Conservation (phyloP, 1,140 invertebrate genomes). For the Halictus rubicundus region DNA sequence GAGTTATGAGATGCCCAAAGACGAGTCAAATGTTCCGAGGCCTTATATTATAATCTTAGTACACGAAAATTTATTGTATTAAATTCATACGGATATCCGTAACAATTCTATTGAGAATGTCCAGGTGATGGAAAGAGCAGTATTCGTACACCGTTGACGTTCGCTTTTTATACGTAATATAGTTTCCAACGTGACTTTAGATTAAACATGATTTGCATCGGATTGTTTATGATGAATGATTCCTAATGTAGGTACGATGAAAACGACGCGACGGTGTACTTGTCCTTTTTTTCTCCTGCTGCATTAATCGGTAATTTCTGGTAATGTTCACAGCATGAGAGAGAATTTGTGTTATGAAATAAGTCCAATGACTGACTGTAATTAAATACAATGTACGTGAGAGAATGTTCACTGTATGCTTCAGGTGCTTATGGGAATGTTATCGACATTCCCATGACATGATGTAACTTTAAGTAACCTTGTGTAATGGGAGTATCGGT, state of each 20-base stretch:
- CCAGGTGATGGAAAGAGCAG: neutral
- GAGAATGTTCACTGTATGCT: conserved; percentile 77
- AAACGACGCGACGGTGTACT: too few relatives aligned
- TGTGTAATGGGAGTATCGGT: conserved; percentile 61
- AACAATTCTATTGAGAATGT: conserved; percentile 58
- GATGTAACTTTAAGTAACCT: conserved; percentile 64
- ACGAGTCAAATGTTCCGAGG: conserved; percentile 71
- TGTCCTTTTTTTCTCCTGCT: too few relatives aligned
- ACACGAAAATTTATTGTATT: conserved; percentile 64
- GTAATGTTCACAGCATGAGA: conserved; percentile 62
- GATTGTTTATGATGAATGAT: too few relatives aligned
- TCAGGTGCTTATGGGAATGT: conserved; percentile 73
- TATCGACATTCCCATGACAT: conserved; percentile 62
- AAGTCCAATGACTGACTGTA: conserved; percentile 76
- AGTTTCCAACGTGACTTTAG: too few relatives aligned
- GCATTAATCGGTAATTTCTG: conserved; percentile 54
- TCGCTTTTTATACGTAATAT: too few relatives aligned
- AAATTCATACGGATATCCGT: conserved; percentile 64
- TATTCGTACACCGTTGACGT: too few relatives aligned
- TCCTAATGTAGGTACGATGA: too few relatives aligned
- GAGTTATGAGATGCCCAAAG: conserved; percentile 43
- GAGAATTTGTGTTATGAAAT: conserved; percentile 74
- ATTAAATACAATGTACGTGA: conserved; percentile 69
- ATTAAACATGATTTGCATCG: too few relatives aligned
- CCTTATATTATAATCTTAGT: conserved; percentile 74